phyloP scores from a whole-genome alignment of 2,113 vertebrate genomes.

The Origma solitaria region DNA sequence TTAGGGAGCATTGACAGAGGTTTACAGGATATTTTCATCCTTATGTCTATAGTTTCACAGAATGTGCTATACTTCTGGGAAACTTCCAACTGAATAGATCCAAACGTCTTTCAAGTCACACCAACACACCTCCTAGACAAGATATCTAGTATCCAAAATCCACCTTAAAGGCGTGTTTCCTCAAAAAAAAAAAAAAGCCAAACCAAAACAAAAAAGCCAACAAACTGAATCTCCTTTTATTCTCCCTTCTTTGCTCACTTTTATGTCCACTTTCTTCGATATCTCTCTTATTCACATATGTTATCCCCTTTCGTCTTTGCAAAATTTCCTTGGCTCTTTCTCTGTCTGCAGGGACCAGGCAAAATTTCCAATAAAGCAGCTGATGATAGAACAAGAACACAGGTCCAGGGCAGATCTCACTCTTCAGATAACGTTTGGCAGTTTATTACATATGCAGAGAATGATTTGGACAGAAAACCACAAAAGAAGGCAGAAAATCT shows the following conservation, averaged over 20 bases:
- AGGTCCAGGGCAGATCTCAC: background rate
- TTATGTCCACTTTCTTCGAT: background rate
- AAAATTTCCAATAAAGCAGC: background rate
- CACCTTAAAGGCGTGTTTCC: background rate
- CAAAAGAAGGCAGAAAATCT: background rate
- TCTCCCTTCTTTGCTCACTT: background rate
- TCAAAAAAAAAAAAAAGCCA: no score
- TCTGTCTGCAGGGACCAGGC: background rate
- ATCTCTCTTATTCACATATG: background rate
- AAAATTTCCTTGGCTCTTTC: background rate
- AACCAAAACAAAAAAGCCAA: no score
- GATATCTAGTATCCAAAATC: background rate
- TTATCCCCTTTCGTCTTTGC: background rate
- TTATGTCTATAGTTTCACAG: background rate
- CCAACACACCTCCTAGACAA: background rate
- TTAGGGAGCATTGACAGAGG: background rate
- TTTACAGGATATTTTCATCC: background rate
- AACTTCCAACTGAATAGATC: background rate
- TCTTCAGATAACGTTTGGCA: background rate
- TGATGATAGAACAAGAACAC: background rate
- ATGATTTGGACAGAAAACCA: background rate
- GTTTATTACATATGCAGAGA: background rate
- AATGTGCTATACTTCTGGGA: background rate
- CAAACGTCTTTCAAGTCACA: background rate
- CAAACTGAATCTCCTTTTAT: background rate